Conservation (phyloP, 2,113 vertebrate species). For the Tragelaphus imberbis region DNA sequence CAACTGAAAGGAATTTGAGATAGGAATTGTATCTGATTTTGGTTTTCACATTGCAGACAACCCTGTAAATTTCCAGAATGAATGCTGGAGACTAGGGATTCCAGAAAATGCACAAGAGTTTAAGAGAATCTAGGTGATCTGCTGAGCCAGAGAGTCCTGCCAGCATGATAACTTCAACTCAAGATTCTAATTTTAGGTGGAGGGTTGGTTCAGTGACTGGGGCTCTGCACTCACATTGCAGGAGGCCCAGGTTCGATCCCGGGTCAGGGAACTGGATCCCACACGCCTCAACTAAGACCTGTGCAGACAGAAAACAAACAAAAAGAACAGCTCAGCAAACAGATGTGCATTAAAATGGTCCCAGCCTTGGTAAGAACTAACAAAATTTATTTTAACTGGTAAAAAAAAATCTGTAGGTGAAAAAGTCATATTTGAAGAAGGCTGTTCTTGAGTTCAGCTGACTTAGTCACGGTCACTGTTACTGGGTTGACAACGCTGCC, state of each 20-base stretch:
- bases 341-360: not conserved
- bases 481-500: too few relatives aligned
- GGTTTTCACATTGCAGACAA: not conserved
- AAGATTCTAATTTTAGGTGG: not conserved
- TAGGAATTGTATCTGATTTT: not conserved
- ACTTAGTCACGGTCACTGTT: not conserved
- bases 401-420: not conserved
- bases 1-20: not conserved
- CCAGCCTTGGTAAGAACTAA: not conserved
- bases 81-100: not conserved
- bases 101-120: not conserved
- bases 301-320: rapidly evolving
- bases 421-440: not conserved
- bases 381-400: not conserved
- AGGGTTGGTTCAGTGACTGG: not conserved
- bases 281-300: rapidly evolving
- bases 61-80: not conserved
- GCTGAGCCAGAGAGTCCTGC: not conserved
- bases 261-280: not conserved
- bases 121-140: not conserved
- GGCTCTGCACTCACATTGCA: not conserved
- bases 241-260: not conserved
- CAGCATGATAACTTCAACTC: not conserved
- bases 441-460: not conserved
- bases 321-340: not conserved